phyloP scores from a whole-genome alignment of 1,140 invertebrate genomes.

The Colletes latitarsis region DNA sequence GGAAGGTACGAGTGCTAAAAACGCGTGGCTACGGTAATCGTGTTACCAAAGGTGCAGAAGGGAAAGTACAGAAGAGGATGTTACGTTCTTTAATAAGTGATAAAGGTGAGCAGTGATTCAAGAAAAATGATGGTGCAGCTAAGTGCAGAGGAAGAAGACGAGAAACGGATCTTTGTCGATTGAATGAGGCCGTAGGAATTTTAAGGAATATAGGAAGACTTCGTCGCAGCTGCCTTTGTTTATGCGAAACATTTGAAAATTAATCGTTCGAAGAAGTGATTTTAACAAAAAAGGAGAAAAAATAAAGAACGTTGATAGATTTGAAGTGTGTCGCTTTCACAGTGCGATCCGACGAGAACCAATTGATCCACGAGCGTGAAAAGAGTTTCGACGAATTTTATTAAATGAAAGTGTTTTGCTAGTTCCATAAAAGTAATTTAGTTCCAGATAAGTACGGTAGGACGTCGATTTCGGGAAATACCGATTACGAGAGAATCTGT shows the following conservation, averaged over 20 bases:
- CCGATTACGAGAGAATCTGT: no score
- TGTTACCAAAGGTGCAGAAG: neutral
- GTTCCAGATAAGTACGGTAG: no score
- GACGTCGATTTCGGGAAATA: no score
- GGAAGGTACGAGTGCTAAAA: no score
- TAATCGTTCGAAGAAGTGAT: neutral
- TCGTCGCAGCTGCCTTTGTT: no score
- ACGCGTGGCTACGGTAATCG: constrained; percentile 30
- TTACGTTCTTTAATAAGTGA: neutral
- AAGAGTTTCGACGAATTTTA: neutral
- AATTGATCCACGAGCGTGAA: neutral
- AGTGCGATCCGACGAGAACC: neutral
- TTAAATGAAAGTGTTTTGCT: neutral
- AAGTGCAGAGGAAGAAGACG: constrained; percentile 8
- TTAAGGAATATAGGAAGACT: neutral
- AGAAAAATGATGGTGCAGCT: constrained; percentile 15
- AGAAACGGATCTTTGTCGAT: neutral
- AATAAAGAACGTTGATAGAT: neutral
- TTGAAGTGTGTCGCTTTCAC: neutral
- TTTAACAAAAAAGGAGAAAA: no score
- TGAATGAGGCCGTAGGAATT: neutral
- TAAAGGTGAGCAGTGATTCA: neutral
- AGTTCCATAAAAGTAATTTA: neutral
- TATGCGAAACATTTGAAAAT: no score
- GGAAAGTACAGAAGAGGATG: constrained; percentile 1